These are phyloP conservation scores for Schrankia costaestrigalis DNA, from an alignment of 2,888 invertebrate species.

Conservation along the genomic window DNA sequence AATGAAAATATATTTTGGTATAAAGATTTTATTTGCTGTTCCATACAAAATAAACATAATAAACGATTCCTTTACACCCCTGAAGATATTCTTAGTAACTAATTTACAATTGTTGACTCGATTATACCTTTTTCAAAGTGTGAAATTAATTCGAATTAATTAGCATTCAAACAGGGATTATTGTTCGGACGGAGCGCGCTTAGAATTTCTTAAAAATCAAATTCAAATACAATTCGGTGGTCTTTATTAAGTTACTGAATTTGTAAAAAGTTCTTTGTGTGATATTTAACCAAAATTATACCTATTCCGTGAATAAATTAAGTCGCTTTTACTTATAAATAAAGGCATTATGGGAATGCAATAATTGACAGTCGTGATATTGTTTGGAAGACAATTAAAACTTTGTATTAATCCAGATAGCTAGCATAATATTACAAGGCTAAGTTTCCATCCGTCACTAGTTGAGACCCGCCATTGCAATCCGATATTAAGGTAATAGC, in stretches of 20 bases:
- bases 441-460: too few relatives aligned
- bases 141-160: constrained; percentile 68
- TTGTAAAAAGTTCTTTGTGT: constrained; percentile 38
- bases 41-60: constrained; percentile 23
- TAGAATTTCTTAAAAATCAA: constrained; percentile 54
- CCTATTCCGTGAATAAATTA: constrained; percentile 11
- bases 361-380: too few relatives aligned
- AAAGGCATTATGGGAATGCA: too few relatives aligned
- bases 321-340: too few relatives aligned
- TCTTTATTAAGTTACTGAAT: constrained; percentile 48
- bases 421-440: too few relatives aligned
- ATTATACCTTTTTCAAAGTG: constrained; percentile 52
- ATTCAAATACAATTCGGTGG: constrained; percentile 48
- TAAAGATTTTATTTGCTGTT: too few relatives aligned
- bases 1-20: background rate
- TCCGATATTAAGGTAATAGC: too few relatives aligned
- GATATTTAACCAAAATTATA: constrained; percentile 10
- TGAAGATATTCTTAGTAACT: constrained; percentile 33
- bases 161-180: constrained; percentile 72
- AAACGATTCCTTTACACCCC: constrained; percentile 29
- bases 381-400: too few relatives aligned
- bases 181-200: constrained; percentile 58
- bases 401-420: too few relatives aligned
- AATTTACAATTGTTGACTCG: constrained; percentile 48
- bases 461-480: too few relatives aligned